These are phyloP conservation scores for Ceratoteleas bidentatus DNA, from an alignment of 1,140 invertebrate genomes.

Conservation along the genomic window DNA sequence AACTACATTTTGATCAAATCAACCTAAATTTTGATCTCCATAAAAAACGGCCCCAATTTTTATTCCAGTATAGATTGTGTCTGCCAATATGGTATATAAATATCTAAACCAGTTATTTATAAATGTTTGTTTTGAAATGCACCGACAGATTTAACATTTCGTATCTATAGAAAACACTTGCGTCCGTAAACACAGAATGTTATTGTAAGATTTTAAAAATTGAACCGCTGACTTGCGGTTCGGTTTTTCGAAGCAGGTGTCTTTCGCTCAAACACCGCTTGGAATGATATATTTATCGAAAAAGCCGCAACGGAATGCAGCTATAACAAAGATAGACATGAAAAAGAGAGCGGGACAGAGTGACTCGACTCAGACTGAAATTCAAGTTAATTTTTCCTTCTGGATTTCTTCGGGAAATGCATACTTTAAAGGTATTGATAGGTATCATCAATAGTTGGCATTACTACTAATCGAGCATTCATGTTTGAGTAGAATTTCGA, in stretches of 20 bases:
- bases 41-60: too few species aligned
- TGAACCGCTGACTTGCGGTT: conserved; percentile 3
- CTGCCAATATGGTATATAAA: too few species aligned
- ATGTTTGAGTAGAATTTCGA: not conserved
- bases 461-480: not conserved
- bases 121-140: not conserved
- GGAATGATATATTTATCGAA: conserved; percentile 21
- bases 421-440: conserved; percentile 8
- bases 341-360: not conserved
- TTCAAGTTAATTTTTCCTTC: conserved; percentile 17
- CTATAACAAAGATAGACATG: too few species aligned
- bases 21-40: too few species aligned
- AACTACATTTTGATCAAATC: too few species aligned
- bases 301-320: conserved; percentile 3
- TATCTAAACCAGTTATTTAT: not conserved
- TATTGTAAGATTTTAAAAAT: conserved; percentile 16
- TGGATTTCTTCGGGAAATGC: not conserved
- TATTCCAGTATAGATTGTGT: too few species aligned
- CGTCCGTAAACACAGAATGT: conserved; percentile 3
- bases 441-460: not conserved
- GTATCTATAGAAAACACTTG: not conserved
- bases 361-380: conserved; percentile 8
- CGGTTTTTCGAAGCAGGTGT: conserved; percentile 23
- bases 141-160: not conserved
- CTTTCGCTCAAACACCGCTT: conserved; percentile 7